Percentiles rank a stretch among this genome's conserved stretches.
Evolutionary conservation across 1,140 invertebrate genomes (phyloP).

Genomic region (Diachasma alloeum): DNA sequence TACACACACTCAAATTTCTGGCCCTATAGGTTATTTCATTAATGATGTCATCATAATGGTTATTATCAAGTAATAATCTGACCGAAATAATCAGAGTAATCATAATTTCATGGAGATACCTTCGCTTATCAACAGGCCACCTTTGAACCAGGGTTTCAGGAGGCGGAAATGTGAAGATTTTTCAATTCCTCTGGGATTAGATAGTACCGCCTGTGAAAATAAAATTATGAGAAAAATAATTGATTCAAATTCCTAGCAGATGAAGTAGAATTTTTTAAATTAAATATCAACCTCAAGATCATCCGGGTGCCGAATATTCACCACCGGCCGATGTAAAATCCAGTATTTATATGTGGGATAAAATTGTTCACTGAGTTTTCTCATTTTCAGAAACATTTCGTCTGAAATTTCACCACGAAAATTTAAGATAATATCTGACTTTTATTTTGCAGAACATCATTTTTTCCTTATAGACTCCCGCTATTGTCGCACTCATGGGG

Average conservation of each 20-base stretch:
- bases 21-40: too few relatives aligned
- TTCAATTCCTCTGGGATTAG: constrained; percentile 68
- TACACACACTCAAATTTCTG: too few relatives aligned
- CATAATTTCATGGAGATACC: constrained; percentile 53
- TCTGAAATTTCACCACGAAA: too few relatives aligned
- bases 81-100: too few relatives aligned
- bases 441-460: too few relatives aligned
- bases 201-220: constrained; percentile 57
- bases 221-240: constrained; percentile 14
- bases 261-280: too few relatives aligned
- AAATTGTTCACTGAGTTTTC: constrained; percentile 31
- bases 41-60: too few relatives aligned
- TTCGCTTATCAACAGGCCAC: constrained; percentile 68
- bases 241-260: neutral
- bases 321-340: constrained; percentile 35
- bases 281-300: constrained; percentile 55
- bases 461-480: too few relatives aligned
- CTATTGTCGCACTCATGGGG: too few relatives aligned
- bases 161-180: constrained; percentile 71
- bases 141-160: constrained; percentile 67
- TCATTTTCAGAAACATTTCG: neutral
- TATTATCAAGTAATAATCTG: too few relatives aligned
- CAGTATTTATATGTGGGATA: constrained; percentile 45
- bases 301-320: constrained; percentile 53
- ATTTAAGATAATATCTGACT: too few relatives aligned